Conservation (phyloP, 2,797 vertebrate genomes). For the Amblyraja radiata region DNA sequence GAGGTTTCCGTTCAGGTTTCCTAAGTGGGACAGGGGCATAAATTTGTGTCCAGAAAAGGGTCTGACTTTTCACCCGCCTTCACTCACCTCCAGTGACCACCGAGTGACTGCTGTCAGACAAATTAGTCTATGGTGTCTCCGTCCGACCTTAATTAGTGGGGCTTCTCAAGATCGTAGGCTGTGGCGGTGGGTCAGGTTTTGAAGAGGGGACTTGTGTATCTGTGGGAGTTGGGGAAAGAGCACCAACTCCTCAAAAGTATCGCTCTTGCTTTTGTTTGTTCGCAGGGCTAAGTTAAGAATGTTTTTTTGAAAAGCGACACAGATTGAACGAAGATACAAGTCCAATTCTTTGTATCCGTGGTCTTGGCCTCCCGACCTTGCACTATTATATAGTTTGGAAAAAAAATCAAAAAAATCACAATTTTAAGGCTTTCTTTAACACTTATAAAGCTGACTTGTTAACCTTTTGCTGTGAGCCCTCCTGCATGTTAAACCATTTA, state of each 20-base stretch:
- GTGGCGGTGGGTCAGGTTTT: neutral
- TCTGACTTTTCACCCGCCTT: too few species aligned
- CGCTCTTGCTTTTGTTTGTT: conserved; percentile 74
- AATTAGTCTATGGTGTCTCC: too few species aligned
- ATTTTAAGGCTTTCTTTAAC: conserved; percentile 15
- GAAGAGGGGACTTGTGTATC: conserved; percentile 40
- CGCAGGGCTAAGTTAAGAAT: conserved; percentile 98
- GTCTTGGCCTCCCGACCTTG: conserved; percentile 81
- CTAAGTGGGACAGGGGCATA: too few species aligned
- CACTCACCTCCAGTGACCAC: too few species aligned
- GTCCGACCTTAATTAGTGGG: too few species aligned
- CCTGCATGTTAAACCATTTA: conserved; percentile 15
- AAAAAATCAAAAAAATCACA: neutral
- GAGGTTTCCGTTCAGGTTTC: too few species aligned
- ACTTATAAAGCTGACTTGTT: neutral
- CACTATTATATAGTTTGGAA: conserved; percentile 50
- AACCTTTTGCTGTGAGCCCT: neutral
- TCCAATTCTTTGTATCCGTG: conserved; percentile 89
- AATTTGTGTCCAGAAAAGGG: too few species aligned
- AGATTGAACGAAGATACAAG: conserved; percentile 86
- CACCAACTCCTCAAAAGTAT: conserved; percentile 83
- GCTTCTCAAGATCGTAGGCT: too few species aligned
- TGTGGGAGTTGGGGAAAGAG: conserved; percentile 63
- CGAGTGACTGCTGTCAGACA: too few species aligned
- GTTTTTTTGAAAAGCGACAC: conserved; percentile 93